A percentile compares a stretch with the other conserved stretches of the same genome.
These are phyloP conservation scores for Sinocyclocheilus anshuiensis DNA, from an alignment of 2,113 vertebrate species.

Conservation along the genomic window DNA sequence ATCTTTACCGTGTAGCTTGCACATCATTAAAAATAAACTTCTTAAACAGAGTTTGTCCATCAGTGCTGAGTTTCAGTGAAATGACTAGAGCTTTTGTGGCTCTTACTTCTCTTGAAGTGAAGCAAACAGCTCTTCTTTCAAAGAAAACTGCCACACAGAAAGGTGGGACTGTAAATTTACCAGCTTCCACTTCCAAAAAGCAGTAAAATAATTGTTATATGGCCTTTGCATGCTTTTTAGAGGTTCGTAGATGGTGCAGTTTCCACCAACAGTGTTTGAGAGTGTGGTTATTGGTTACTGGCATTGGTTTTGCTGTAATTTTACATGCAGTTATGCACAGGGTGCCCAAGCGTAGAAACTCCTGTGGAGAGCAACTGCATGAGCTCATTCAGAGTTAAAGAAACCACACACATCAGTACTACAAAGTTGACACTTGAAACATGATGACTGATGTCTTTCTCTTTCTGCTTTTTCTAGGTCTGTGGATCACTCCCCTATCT, in stretches of 20 bases:
- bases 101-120: not conserved
- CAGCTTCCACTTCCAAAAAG: too few relatives aligned
- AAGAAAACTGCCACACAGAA: too few relatives aligned
- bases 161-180: too few relatives aligned
- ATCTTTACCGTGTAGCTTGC: not conserved
- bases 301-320: not conserved
- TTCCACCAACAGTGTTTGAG: not conserved
- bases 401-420: constrained; percentile 3
- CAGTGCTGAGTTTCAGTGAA: not conserved
- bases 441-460: not conserved
- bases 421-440: constrained; percentile 2
- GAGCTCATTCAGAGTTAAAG: not conserved
- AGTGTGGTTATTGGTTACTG: not conserved
- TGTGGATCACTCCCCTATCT: constrained; percentile 74
- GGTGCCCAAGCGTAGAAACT: not conserved
- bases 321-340: not conserved
- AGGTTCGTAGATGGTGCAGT: not conserved
- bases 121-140: not conserved
- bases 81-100: not conserved
- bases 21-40: not conserved
- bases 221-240: not conserved
- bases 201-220: too few relatives aligned
- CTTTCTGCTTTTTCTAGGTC: constrained; percentile 67
- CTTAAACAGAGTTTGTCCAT: too few relatives aligned
- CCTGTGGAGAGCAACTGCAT: constrained; percentile 8